These are phyloP conservation scores for Oncorhynchus clarkii DNA, from an alignment of 2,113 vertebrate genomes.

Conservation along the genomic window DNA sequence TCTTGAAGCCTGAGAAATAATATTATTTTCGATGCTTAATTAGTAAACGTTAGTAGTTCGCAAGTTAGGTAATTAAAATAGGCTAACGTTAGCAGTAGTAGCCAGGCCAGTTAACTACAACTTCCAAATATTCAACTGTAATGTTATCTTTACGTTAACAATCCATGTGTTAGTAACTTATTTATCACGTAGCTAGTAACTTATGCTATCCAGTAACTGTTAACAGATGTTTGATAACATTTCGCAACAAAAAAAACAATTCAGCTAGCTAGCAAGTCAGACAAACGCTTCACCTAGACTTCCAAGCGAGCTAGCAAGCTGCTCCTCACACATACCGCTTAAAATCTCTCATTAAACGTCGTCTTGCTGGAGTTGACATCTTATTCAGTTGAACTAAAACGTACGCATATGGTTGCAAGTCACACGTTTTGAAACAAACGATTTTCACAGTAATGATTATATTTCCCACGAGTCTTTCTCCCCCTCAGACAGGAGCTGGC, in stretches of 20 bases:
- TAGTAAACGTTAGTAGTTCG: too few species aligned
- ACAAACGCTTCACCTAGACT: conserved; percentile 40
- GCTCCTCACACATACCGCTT: conserved; percentile 81
- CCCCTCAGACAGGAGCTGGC: too few species aligned
- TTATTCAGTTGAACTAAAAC: conserved; percentile 39
- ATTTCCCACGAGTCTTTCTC: neutral
- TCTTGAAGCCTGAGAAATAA: conserved; percentile 84
- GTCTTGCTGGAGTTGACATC: conserved; percentile 95
- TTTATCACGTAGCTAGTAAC: too few species aligned
- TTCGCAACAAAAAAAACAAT: neutral
- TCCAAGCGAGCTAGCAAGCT: conserved; percentile 25
- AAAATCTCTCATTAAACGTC: conserved; percentile 96
- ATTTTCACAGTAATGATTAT: neutral
- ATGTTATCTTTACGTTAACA: too few species aligned
- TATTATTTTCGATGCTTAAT: too few species aligned
- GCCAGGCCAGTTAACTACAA: too few species aligned
- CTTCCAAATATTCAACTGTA: too few species aligned
- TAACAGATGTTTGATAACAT: neutral
- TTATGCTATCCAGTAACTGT: too few species aligned
- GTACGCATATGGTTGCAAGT: conserved; percentile 35
- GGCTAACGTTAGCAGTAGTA: too few species aligned
- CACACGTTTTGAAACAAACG: conserved; percentile 15
- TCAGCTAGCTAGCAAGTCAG: conserved; percentile 4
- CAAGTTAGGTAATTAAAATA: too few species aligned
- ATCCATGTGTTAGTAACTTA: too few species aligned